Evolutionary conservation across 2,797 vertebrate species (phyloP).

Genomic region (Syngnathus acus): DNA sequence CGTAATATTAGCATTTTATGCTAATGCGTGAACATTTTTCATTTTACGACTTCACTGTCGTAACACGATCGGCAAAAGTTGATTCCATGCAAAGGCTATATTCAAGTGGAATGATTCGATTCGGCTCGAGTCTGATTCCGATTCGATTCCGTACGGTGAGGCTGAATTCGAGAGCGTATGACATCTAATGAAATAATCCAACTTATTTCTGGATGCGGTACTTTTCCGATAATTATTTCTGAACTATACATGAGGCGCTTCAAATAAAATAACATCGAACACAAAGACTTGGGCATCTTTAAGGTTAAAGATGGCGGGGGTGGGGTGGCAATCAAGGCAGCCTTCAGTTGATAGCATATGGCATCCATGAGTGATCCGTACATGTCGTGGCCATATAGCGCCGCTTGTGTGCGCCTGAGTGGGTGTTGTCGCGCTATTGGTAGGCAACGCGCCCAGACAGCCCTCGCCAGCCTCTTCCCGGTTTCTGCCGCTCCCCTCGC

Average conservation of each 20-base stretch:
- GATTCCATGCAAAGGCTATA: too few species aligned
- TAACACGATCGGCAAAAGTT: not conserved
- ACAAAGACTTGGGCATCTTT: conserved; percentile 45
- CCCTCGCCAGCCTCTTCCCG: conserved; percentile 58
- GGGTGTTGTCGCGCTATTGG: conserved; percentile 64
- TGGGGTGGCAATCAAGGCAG: conserved; percentile 39
- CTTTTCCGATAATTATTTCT: not conserved
- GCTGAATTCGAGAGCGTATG: too few species aligned
- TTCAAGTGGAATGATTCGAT: too few species aligned
- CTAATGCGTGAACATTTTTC: not conserved
- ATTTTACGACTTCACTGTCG: not conserved
- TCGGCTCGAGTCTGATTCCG: too few species aligned
- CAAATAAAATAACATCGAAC: conserved; percentile 34
- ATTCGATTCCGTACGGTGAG: too few species aligned
- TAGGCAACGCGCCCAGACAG: conserved; percentile 70
- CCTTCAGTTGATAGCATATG: conserved; percentile 67
- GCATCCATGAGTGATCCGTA: conserved; percentile 65
- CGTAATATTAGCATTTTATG: not conserved
- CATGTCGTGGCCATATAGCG: conserved; percentile 60
- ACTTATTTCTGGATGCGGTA: too few species aligned
- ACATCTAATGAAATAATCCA: too few species aligned
- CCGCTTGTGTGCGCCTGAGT: conserved; percentile 65
- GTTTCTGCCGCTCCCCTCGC: conserved; percentile 57
- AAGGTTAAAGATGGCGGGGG: conserved; percentile 48
- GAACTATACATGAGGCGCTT: not conserved